Conservation (phyloP, 1,140 invertebrate genomes). For the Metaphire vulgaris region DNA sequence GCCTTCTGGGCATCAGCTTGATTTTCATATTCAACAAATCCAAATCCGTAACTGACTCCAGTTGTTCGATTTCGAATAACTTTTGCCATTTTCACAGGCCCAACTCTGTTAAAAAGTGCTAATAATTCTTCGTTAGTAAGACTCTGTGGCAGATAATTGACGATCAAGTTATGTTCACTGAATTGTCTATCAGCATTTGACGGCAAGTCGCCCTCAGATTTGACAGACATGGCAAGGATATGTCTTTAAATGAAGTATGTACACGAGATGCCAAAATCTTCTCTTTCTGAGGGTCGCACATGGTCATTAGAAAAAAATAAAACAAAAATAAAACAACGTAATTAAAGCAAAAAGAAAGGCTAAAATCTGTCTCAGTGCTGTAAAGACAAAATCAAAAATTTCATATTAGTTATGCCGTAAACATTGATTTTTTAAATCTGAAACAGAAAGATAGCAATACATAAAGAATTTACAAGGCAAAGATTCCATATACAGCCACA, state of each 20-base stretch:
- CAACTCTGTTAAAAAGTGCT: slow-evolving; percentile 74
- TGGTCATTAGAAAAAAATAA: background rate
- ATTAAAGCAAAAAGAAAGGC: slow-evolving; percentile 1
- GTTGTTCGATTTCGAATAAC: slow-evolving; percentile 73
- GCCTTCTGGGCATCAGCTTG: slow-evolving; percentile 77
- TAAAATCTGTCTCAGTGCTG: background rate
- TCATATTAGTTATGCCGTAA: no score
- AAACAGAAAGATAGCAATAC: no score
- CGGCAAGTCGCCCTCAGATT: background rate
- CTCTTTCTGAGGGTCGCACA: background rate
- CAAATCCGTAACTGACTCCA: slow-evolving; percentile 94
- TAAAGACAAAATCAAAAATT: background rate
- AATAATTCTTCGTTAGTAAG: slow-evolving; percentile 84
- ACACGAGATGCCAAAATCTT: no score
- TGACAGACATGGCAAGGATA: background rate
- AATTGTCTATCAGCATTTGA: background rate
- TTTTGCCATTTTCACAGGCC: slow-evolving; percentile 69
- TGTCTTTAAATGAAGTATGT: background rate
- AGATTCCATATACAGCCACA: no score
- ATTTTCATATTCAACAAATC: slow-evolving; percentile 84
- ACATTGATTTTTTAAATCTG: no score
- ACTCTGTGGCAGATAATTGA: slow-evolving; percentile 90
- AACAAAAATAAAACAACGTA: background rate
- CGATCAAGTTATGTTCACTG: slow-evolving; percentile 70
- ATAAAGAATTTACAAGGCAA: no score